Evolutionary conservation across 2,113 vertebrate species (phyloP).

Genomic region (Seriola dumerili): DNA sequence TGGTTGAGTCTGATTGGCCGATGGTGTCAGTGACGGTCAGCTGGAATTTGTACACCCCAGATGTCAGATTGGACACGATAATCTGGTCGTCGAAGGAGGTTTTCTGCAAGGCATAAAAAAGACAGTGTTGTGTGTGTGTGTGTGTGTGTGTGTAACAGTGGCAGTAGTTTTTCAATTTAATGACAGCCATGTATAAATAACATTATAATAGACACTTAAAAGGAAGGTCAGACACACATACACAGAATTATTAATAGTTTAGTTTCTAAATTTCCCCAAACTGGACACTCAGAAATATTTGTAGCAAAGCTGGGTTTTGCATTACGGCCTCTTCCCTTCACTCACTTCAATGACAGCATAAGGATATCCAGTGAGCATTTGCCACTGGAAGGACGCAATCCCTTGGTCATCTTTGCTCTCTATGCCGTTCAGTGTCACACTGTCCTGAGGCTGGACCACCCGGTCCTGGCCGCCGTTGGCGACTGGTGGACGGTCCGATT

Average conservation of each 20-base stretch:
- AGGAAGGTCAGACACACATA: not conserved
- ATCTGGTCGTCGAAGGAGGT: constrained; percentile 77
- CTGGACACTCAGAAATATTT: not conserved
- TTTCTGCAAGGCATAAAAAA: constrained; percentile 80
- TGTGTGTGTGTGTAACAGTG: not conserved
- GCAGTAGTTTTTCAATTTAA: not conserved
- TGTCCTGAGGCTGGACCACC: constrained; percentile 89
- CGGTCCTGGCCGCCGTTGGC: constrained; percentile 85
- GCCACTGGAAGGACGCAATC: constrained; percentile 86
- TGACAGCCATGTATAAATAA: not conserved
- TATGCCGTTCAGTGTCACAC: constrained; percentile 85
- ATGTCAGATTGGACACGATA: constrained; percentile 88
- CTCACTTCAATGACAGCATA: constrained; percentile 85
- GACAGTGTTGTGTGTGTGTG: not conserved
- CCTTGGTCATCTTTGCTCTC: constrained; percentile 85
- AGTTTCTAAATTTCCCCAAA: not conserved
- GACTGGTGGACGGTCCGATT: constrained; percentile 84
- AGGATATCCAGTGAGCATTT: constrained; percentile 75
- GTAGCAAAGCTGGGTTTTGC: not conserved
- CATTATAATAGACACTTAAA: not conserved
- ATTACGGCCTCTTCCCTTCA: not conserved
- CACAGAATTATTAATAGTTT: not conserved
- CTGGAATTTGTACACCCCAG: constrained; percentile 90
- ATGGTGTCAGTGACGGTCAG: constrained; percentile 84
- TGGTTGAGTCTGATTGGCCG: constrained; percentile 82